phyloP scores from a whole-genome alignment of 2,797 vertebrate species.

The Melanotaenia nigrans region DNA sequence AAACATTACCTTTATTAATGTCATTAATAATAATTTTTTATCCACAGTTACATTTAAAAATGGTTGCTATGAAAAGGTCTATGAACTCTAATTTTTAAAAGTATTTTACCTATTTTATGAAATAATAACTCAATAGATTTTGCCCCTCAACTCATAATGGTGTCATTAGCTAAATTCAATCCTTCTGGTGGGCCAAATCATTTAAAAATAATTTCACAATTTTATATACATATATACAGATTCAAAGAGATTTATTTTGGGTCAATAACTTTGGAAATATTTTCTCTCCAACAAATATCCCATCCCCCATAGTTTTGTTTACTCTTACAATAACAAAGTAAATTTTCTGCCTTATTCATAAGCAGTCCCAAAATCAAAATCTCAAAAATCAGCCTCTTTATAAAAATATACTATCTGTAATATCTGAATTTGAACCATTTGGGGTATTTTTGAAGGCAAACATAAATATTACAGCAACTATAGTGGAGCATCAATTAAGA shows the following conservation, averaged over 20 bases:
- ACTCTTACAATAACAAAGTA: neutral
- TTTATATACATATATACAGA: neutral
- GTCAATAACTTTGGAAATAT: neutral
- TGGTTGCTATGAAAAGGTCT: neutral
- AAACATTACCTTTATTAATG: neutral
- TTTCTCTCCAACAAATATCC: neutral
- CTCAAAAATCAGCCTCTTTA: neutral
- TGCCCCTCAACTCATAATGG: neutral
- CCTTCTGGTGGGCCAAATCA: neutral
- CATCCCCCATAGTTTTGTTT: too few species aligned
- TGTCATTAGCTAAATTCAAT: neutral
- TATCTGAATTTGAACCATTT: too few species aligned
- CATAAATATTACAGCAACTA: too few species aligned
- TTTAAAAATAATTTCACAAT: neutral
- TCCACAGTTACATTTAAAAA: neutral
- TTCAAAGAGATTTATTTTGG: neutral
- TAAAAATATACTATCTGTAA: too few species aligned
- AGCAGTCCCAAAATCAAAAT: too few species aligned
- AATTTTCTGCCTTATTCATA: neutral
- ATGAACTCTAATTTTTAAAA: neutral
- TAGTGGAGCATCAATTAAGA: too few species aligned
- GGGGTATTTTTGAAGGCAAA: too few species aligned
- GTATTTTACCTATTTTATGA: neutral
- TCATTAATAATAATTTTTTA: neutral
- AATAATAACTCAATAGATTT: neutral